phyloP scores from a whole-genome alignment of 2,113 vertebrate species.

The Neotragus moschatus region DNA sequence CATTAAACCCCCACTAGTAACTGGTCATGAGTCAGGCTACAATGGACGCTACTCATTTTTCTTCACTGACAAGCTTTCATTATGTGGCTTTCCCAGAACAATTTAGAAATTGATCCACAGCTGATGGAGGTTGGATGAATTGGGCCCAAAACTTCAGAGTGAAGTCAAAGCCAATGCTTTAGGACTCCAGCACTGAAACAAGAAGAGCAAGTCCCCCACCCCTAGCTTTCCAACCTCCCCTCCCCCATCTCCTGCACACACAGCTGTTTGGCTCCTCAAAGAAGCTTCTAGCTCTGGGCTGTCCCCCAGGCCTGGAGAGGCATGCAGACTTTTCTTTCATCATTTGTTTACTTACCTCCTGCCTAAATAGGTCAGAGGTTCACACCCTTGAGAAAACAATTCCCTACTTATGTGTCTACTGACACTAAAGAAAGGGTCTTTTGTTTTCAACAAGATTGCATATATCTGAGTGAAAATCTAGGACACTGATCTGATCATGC shows the following conservation, averaged over 20 bases:
- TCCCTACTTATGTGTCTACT: background rate
- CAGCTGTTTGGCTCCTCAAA: background rate
- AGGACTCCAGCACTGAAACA: too few species aligned
- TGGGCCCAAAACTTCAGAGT: background rate
- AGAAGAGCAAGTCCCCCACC: background rate
- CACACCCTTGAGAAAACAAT: slow-evolving; percentile 26
- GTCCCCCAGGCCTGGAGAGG: background rate
- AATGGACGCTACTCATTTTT: slow-evolving; percentile 59
- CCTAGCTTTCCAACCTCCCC: rapidly evolving
- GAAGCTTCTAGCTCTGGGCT: background rate
- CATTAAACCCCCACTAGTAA: slow-evolving; percentile 48
- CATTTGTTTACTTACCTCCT: slow-evolving; percentile 50
- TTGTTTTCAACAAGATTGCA: slow-evolving; percentile 30
- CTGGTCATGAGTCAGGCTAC: slow-evolving; percentile 14
- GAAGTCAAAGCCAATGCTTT: background rate
- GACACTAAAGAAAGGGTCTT: slow-evolving; percentile 19
- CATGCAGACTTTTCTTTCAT: slow-evolving; percentile 29
- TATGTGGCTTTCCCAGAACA: slow-evolving; percentile 69
- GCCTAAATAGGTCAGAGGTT: slow-evolving; percentile 45
- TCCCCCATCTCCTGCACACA: background rate
- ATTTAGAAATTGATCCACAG: slow-evolving; percentile 68
- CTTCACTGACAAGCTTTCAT: slow-evolving; percentile 74
- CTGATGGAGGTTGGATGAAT: slow-evolving; percentile 58
- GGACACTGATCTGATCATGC: background rate
- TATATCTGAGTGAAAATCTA: background rate